Evolutionary conservation across 2,113 vertebrate species (phyloP).

Genomic region (Phyllopteryx taeniolatus): DNA sequence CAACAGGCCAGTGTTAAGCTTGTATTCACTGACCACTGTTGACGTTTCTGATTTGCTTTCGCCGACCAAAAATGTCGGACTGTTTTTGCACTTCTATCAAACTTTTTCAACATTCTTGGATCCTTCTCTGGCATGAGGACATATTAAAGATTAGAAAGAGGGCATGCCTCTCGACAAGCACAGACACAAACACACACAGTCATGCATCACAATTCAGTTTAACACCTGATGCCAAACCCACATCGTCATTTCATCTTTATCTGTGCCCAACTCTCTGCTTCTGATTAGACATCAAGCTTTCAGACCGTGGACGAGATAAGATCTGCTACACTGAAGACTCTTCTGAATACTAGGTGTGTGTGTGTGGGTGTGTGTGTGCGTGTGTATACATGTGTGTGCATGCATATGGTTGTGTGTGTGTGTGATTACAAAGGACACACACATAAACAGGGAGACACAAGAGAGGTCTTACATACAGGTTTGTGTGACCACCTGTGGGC

Average conservation of each 20-base stretch:
- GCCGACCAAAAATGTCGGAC: neutral
- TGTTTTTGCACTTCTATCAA: neutral
- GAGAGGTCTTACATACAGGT: conserved; percentile 4
- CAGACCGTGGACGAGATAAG: conserved; percentile 57
- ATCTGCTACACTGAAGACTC: conserved; percentile 52
- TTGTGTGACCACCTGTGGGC: conserved; percentile 47
- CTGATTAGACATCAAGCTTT: conserved; percentile 67
- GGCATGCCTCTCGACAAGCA: neutral
- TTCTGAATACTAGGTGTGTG: conserved; percentile 9
- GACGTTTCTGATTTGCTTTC: neutral
- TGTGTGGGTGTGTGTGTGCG: neutral
- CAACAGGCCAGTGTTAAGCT: neutral
- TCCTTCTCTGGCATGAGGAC: conserved; percentile 18
- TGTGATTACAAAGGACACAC: conserved; percentile 20
- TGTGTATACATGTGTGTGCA: conserved; percentile 5
- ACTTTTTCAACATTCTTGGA: conserved; percentile 6
- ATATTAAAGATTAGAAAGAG: conserved; percentile 9
- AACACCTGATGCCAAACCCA: conserved; percentile 56
- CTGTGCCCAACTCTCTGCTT: conserved; percentile 63
- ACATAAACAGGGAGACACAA: conserved; percentile 27
- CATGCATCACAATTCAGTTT: conserved; percentile 27
- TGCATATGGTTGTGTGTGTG: conserved; percentile 4
- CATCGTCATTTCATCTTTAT: conserved; percentile 67
- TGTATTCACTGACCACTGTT: neutral
- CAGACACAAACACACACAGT: conserved; percentile 10